A percentile compares a stretch with the other conserved stretches of the same genome.
phyloP scores from a whole-genome alignment of 2,797 vertebrate genomes.

The Forpus xanthops region DNA sequence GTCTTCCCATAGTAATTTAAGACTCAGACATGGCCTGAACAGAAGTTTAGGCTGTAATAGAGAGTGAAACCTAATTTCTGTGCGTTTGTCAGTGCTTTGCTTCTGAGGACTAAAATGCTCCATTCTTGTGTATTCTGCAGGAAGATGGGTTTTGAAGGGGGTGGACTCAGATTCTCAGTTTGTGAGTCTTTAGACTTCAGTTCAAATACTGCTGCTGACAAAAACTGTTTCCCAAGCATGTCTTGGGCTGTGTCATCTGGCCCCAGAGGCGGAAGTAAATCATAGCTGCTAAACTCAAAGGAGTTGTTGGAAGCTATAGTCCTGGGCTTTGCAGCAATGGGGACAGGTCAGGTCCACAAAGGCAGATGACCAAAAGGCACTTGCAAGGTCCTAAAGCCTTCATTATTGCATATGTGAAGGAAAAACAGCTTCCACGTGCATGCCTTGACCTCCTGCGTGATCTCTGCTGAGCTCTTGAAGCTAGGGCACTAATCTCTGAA shows the following conservation, averaged over 20 bases:
- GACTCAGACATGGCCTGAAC: neutral
- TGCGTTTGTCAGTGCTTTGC: neutral
- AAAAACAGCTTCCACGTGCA: fast-evolving
- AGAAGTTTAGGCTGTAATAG: neutral
- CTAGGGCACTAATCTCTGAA: neutral
- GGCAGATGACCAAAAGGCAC: neutral
- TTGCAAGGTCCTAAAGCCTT: neutral
- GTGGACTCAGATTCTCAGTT: neutral
- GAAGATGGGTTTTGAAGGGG: neutral
- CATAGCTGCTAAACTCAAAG: neutral
- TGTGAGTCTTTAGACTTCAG: neutral
- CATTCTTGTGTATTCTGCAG: neutral
- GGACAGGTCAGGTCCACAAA: neutral
- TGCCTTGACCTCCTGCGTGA: neutral
- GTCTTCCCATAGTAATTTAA: neutral
- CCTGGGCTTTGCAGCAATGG: neutral
- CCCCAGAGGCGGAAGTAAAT: neutral
- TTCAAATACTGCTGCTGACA: neutral
- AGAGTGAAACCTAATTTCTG: neutral
- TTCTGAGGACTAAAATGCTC: neutral
- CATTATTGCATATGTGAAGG: neutral
- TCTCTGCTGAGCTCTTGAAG: neutral
- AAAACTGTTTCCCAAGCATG: neutral
- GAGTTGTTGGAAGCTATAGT: neutral
- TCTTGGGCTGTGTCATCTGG: neutral